Percentiles rank a stretch among this genome's conserved stretches.
Conservation (phyloP, 1,140 invertebrate genomes). For the Drosophila ananassae region DNA sequence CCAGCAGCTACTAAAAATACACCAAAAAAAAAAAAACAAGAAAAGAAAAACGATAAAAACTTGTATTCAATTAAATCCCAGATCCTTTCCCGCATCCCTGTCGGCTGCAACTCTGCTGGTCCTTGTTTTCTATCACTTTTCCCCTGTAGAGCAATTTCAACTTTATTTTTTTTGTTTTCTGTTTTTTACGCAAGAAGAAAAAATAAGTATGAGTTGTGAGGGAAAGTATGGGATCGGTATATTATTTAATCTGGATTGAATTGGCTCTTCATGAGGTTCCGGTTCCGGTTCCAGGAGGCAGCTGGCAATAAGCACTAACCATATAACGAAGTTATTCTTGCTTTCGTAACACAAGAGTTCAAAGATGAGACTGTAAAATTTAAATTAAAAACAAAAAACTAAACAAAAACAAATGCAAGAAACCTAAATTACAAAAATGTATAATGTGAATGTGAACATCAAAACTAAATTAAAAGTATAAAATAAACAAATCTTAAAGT, state of each 20-base stretch:
- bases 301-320: slow-evolving; percentile 28
- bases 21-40: slow-evolving; percentile 5
- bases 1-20: slow-evolving; percentile 19
- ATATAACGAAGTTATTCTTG: slow-evolving; percentile 68
- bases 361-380: slow-evolving; percentile 82
- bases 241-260: background rate
- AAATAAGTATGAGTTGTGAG: background rate
- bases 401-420: slow-evolving; percentile 59
- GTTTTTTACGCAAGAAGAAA: slow-evolving; percentile 18
- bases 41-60: background rate
- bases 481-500: slow-evolving; percentile 48
- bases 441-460: slow-evolving; percentile 68
- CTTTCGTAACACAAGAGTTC: slow-evolving; percentile 75
- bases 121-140: slow-evolving; percentile 23
- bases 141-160: slow-evolving; percentile 32
- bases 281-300: slow-evolving; percentile 1
- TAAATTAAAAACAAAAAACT: slow-evolving; percentile 27
- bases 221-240: background rate
- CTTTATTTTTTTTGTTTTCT: slow-evolving; percentile 66
- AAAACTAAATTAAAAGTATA: slow-evolving; percentile 71
- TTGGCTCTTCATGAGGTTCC: background rate
- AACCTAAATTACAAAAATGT: slow-evolving; percentile 69
- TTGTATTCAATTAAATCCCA: slow-evolving; percentile 50
- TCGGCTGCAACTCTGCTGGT: slow-evolving; percentile 24
- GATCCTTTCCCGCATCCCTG: slow-evolving; percentile 27